Evolutionary conservation across 2,113 vertebrate species (phyloP).

Genomic region (Grantiella picta): DNA sequence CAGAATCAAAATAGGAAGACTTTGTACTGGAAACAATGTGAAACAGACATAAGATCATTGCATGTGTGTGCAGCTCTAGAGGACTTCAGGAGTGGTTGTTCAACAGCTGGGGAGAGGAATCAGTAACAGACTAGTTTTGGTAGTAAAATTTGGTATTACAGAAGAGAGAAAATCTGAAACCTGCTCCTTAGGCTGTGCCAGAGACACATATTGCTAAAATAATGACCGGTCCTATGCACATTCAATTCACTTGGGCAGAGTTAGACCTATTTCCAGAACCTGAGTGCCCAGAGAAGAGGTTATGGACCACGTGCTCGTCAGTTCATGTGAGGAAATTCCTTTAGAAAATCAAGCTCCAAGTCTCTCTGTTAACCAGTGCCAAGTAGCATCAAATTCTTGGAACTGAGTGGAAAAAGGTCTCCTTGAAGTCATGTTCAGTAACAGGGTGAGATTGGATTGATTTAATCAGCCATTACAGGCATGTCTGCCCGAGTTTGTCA

Average conservation of each 20-base stretch:
- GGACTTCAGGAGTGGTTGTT: not conserved
- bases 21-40: not conserved
- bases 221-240: accelerated
- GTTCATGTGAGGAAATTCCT: not conserved
- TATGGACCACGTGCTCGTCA: accelerated
- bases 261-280: not conserved
- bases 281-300: not conserved
- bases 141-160: not conserved
- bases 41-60: not conserved
- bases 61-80: accelerated
- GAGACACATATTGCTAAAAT: not conserved
- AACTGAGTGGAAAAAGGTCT: not conserved
- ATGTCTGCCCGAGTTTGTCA: not conserved
- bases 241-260: not conserved
- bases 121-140: not conserved
- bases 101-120: not conserved
- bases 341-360: not conserved
- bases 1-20: not conserved
- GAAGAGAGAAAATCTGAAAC: not conserved
- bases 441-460: not conserved
- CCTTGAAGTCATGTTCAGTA: not conserved
- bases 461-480: not conserved
- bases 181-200: not conserved
- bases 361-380: not conserved
- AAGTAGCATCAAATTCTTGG: not conserved